Conservation (phyloP, 23 tunicate species). For the Ascidia mentula region DNA sequence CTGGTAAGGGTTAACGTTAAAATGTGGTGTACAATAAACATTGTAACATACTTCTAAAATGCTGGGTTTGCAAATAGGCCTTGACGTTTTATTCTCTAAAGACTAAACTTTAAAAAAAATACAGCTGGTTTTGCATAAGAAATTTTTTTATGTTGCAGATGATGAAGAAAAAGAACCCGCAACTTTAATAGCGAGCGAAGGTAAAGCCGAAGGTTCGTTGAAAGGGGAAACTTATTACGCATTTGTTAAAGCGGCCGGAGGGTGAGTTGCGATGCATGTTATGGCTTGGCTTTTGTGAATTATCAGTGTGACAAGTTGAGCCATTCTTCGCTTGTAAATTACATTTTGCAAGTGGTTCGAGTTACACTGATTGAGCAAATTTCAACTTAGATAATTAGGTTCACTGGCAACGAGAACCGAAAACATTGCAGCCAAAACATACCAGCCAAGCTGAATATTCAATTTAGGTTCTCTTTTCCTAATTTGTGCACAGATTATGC, state of each 20-base stretch:
- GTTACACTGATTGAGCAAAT: too few relatives aligned
- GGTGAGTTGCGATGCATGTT: slow-evolving; percentile 21
- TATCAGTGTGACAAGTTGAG: too few relatives aligned
- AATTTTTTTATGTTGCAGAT: too few relatives aligned
- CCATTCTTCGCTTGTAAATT: too few relatives aligned
- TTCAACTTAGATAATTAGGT: too few relatives aligned
- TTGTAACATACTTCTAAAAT: background rate
- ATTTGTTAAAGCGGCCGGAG: slow-evolving; percentile 70
- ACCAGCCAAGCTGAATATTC: too few relatives aligned
- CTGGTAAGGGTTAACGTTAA: background rate
- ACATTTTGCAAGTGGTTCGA: too few relatives aligned
- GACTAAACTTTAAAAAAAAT: background rate
- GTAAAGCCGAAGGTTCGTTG: slow-evolving; percentile 29
- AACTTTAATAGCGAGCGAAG: slow-evolving; percentile 36
- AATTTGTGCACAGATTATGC: slow-evolving; percentile 9
- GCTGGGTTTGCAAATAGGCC: too few relatives aligned
- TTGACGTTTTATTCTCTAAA: background rate
- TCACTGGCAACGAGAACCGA: too few relatives aligned
- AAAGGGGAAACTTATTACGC: slow-evolving; percentile 35
- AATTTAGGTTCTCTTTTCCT: background rate
- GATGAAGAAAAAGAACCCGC: slow-evolving; percentile 5
- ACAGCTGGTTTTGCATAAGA: too few relatives aligned
- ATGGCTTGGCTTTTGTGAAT: too few relatives aligned
- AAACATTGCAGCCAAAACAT: too few relatives aligned
- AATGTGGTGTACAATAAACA: background rate